A percentile compares a stretch with the other conserved stretches of the same genome.
Evolutionary conservation across 2,113 vertebrate genomes (phyloP).

Genomic region (Pachycephala philippinensis): DNA sequence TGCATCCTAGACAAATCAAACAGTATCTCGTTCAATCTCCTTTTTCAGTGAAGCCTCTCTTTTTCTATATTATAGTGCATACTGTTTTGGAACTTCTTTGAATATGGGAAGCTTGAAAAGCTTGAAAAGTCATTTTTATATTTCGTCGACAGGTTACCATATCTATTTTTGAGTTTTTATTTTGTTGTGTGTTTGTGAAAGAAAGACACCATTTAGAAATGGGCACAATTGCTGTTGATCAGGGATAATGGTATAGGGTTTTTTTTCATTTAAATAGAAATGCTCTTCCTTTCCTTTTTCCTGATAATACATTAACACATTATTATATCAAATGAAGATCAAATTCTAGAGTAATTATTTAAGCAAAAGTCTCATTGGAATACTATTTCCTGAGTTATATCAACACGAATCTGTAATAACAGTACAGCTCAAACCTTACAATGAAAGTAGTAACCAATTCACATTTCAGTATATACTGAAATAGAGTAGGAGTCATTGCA

Average conservation of each 20-base stretch:
- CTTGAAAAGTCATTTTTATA: neutral
- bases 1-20: neutral
- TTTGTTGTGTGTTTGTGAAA: neutral
- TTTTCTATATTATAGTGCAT: neutral
- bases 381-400: neutral
- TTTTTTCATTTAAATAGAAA: neutral
- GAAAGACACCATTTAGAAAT: neutral
- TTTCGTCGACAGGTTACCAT: neutral
- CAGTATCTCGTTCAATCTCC: neutral
- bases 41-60: neutral
- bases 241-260: accelerated
- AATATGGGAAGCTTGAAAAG: neutral
- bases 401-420: neutral
- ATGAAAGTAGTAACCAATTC: neutral
- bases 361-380: neutral
- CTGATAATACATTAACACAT: neutral
- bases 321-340: neutral
- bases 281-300: neutral
- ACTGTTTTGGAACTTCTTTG: neutral
- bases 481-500: neutral
- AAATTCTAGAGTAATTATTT: neutral
- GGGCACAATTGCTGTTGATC: neutral
- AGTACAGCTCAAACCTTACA: neutral
- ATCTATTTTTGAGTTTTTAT: neutral
- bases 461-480: neutral